These are phyloP conservation scores for Dendropsophus ebraccatus DNA, from an alignment of 2,113 vertebrate species.

Conservation along the genomic window DNA sequence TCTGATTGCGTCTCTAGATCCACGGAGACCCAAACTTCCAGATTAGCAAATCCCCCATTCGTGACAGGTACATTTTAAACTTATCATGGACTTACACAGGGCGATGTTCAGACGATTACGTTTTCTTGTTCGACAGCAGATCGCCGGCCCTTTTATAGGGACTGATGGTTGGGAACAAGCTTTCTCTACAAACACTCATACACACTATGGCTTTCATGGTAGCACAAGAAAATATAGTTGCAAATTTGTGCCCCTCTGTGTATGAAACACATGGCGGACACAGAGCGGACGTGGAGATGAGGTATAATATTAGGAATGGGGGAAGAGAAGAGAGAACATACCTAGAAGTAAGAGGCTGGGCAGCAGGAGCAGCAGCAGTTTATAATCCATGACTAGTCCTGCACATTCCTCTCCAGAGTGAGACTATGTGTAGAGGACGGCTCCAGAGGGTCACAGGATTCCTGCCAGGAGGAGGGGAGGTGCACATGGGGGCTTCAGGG, in stretches of 20 bases:
- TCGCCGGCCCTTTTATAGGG: too few species aligned
- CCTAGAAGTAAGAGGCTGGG: constrained; percentile 38
- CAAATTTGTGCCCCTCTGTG: not conserved
- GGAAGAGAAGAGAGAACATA: constrained; percentile 8
- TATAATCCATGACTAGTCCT: not conserved
- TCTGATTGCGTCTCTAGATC: too few species aligned
- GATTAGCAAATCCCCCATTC: too few species aligned
- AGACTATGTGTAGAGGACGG: not conserved
- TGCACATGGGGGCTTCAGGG: constrained; percentile 13
- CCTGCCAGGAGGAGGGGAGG: constrained; percentile 43
- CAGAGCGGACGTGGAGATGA: not conserved
- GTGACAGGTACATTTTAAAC: too few species aligned
- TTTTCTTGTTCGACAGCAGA: too few species aligned
- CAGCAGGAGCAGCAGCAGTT: constrained; percentile 29
- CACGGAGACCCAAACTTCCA: too few species aligned
- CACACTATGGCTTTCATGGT: not conserved
- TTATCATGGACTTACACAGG: too few species aligned
- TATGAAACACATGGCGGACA: too few species aligned
- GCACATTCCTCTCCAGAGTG: not conserved
- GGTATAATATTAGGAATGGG: not conserved
- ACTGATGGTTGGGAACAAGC: too few species aligned
- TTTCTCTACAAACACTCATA: too few species aligned
- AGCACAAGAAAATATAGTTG: not conserved
- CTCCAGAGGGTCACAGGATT: rapidly evolving
- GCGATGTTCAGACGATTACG: too few species aligned